Conservation (phyloP, 1,140 invertebrate genomes). For the Heliothis virescens region DNA sequence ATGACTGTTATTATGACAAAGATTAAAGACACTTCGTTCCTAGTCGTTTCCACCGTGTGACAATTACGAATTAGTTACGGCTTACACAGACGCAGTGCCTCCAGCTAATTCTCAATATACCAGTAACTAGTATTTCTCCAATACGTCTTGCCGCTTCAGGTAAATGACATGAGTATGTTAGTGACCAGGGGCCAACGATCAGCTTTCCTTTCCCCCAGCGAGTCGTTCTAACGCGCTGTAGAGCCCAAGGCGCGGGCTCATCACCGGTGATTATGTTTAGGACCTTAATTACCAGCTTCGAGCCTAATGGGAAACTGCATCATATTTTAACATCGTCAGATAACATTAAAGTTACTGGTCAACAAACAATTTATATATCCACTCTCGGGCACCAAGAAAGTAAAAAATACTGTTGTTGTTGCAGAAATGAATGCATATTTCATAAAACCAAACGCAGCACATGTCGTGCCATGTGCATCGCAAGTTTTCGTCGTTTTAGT, state of each 20-base stretch:
- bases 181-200: conserved; percentile 39
- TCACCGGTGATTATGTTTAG: conserved; percentile 51
- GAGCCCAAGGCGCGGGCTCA: conserved; percentile 28
- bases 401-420: not conserved
- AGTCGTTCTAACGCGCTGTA: conserved; percentile 31
- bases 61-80: conserved; percentile 26
- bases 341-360: not conserved
- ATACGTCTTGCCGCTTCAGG: conserved; percentile 31
- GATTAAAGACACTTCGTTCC: conserved; percentile 20
- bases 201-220: conserved; percentile 46
- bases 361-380: not conserved
- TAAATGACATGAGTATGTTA: conserved; percentile 39
- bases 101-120: conserved; percentile 3
- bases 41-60: conserved; percentile 31
- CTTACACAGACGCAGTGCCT: not conserved
- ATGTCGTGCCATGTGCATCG: conserved; percentile 30
- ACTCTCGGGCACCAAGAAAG: not conserved
- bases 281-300: conserved; percentile 47
- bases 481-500: conserved; percentile 4
- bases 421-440: not conserved
- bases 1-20: conserved; percentile 23
- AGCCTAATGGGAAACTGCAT: conserved; percentile 32
- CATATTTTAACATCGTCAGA: not conserved
- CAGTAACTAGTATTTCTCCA: not conserved
- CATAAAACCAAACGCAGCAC: not conserved